Evolutionary conservation across 2,888 invertebrate species (phyloP), one percentile per base, ranked within the genome.

Genomic region (Candidula unifasciata): DNA sequence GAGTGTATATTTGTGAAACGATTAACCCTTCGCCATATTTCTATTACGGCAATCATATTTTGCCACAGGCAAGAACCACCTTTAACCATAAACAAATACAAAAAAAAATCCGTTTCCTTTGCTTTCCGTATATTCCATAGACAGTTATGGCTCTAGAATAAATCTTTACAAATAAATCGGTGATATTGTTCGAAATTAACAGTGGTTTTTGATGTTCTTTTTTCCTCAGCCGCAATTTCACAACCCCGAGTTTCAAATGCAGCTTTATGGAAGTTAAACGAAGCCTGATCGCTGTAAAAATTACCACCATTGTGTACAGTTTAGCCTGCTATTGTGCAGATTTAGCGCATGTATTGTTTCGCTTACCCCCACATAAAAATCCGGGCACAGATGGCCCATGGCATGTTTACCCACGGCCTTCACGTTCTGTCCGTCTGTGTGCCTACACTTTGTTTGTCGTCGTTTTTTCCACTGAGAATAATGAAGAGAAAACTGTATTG

Each of bases 21-120:
- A 54, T 74, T 74, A 74, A 54, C 27, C 1, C 30, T 54, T 52
- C 10, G 16, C 2, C 27, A 27, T 21, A 18, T 74, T 54, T 30
- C 74, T 54, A 74, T 74, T 54, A 27, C 27, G 30, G 74, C 30
- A 74, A 74, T 74, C 54, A 74, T 16, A 74, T 74, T 27, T 54
- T n/a, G 74, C 52, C 74, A 74, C 30, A 74, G 74, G 74, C 44
- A 10, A 74, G 27, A 74, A 54, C 74, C 16, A 74, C 30, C 74
- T 74, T 30, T 30, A 18, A 54, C 0, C 54, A 16, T 30, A 30
- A 54, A 54, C 74, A 74, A 54, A 74, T 18, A 54, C 2, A 74
- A 52, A 74, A 30, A 52, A 54, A 74, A 54, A 27, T 30, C 54
- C 54, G 30, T n/a, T 74, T 74, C 54, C 54, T 30, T 30, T 74